Conservation (phyloP, 2,888 invertebrate genomes). For the Tanytarsus gracilentus region DNA sequence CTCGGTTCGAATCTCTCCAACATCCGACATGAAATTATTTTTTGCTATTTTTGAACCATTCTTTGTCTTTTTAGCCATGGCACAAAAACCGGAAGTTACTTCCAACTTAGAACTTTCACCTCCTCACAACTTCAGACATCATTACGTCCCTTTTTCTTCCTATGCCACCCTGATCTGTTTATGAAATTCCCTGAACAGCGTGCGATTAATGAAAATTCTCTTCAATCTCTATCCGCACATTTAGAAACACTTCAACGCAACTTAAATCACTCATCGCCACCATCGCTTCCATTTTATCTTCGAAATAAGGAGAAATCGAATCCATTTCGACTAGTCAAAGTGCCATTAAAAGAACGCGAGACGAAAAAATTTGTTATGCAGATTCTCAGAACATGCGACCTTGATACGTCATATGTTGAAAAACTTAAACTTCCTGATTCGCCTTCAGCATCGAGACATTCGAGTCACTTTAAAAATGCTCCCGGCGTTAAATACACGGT, state of each 20-base stretch:
- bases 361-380: constrained; percentile 61
- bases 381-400: constrained; percentile 69
- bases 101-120: not conserved
- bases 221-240: constrained; percentile 78
- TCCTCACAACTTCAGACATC: constrained; percentile 51
- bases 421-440: constrained; percentile 48
- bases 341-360: constrained; percentile 58
- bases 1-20: no score
- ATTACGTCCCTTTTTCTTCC: constrained; percentile 86
- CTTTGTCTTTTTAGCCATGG: no score
- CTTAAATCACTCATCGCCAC: constrained; percentile 53
- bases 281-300: constrained; percentile 68
- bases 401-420: constrained; percentile 80
- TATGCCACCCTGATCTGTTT: constrained; percentile 92
- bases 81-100: not conserved
- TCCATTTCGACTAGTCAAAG: constrained; percentile 61
- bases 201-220: constrained; percentile 80
- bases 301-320: constrained; percentile 41
- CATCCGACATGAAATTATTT: no score
- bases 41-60: no score
- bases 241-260: constrained; percentile 67
- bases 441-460: not conserved
- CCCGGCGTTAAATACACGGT: constrained; percentile 13
- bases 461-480: not conserved
- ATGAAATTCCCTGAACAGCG: constrained; percentile 82